phyloP scores from a whole-genome alignment of 2,888 invertebrate species.

The Cheilosia soror region DNA sequence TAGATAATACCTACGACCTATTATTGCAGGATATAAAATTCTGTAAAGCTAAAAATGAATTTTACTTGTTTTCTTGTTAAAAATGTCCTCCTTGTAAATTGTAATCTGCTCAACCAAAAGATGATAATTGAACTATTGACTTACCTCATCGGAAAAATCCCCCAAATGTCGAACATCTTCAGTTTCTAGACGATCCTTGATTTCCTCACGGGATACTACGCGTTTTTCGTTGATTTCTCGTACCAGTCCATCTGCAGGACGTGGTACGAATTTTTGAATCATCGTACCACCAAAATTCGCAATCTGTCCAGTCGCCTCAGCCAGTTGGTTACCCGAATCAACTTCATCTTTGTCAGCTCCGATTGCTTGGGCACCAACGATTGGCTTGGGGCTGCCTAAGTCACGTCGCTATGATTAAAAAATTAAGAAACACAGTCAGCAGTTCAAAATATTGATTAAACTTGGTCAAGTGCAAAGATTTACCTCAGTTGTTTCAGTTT shows the following conservation, averaged over 20 bases:
- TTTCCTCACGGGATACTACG: conserved; percentile 92
- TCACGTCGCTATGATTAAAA: conserved; percentile 81
- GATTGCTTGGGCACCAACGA: conserved; percentile 77
- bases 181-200: conserved; percentile 91
- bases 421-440: background rate
- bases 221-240: conserved; percentile 92
- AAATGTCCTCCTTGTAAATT: background rate
- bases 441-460: background rate
- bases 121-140: conserved; percentile 78
- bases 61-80: no score
- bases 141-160: conserved; percentile 94
- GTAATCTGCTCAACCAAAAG: background rate
- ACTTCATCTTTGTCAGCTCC: conserved; percentile 76
- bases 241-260: conserved; percentile 90
- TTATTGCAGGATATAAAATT: no score
- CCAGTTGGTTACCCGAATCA: conserved; percentile 57
- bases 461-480: conserved; percentile 5
- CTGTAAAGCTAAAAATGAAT: no score
- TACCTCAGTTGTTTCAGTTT: conserved; percentile 94
- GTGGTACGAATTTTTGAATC: conserved; percentile 85
- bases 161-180: conserved; percentile 93
- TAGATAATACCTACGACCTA: no score
- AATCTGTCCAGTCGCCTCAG: conserved; percentile 45
- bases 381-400: conserved; percentile 80
- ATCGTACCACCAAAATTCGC: conserved; percentile 78